Base-by-base conservation (phyloP, 1,140 invertebrate genomes). In the Grapholita molesta region DNA sequence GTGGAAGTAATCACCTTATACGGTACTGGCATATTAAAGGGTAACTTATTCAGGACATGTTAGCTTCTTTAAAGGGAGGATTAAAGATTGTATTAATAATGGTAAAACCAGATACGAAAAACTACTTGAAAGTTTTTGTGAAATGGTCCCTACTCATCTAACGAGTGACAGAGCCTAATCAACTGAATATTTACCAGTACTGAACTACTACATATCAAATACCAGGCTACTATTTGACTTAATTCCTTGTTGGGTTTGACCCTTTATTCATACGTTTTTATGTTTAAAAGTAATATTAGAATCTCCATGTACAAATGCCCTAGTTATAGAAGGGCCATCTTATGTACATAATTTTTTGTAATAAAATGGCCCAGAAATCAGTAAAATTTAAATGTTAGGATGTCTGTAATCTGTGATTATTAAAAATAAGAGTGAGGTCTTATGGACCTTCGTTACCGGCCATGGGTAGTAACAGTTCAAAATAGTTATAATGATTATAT, bases 401-500 rank as follows among this genome's bases (percentile, higher is more conserved):
- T 61, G 25, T 61, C 24, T 73, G 68, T 77, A 76, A 74, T 71
- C 78, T 80, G 78, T 80, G 78, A 80, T 80, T 69, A 76, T 80
- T 74, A 75, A 74, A 73, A 79, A 77, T 74, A 75, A 75, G 70
- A 65, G 70, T 75, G 74, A 42, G 64, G 69, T 66, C 71, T 30
- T 15, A 7, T 7, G 55, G 24, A 61, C 55, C 53, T 57, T 57
- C 42, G 25, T 61, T 11, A 18, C 15, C 25, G 28, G 55, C 55
- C 55, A 61, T 61, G 28, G 15, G 25, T 30, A 15, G 25, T 61
- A 61, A 61, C 55, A 61, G 55, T 61, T 18, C 55, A 61, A 61
- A n/a, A 61, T 61, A 61, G 24, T 30, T 57, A 28, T 48, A 48
- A n/a, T 48, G 18, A 48, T 48, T 48, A 48, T 48, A 48, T 48